These are phyloP conservation scores for Camponotus pennsylvanicus DNA, from an alignment of 1,140 invertebrate genomes.

Conservation along the genomic window DNA sequence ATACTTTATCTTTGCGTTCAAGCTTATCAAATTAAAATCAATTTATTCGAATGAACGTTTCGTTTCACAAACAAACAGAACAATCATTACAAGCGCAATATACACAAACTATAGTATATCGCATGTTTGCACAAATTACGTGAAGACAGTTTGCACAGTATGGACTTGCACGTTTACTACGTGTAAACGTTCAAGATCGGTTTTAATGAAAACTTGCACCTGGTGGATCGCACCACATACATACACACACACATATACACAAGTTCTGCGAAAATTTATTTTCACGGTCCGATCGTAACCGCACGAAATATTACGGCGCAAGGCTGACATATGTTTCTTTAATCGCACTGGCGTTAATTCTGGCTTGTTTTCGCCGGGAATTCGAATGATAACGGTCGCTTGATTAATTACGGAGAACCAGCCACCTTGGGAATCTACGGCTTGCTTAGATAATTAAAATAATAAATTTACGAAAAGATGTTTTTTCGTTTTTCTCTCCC, in stretches of 20 bases:
- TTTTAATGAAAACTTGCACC: slow-evolving; percentile 64
- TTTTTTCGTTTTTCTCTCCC: neutral
- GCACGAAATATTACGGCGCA: slow-evolving; percentile 27
- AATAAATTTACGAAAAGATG: neutral
- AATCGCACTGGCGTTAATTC: slow-evolving; percentile 43
- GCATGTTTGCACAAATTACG: slow-evolving; percentile 24
- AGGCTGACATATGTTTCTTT: slow-evolving; percentile 55
- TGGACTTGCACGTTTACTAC: neutral
- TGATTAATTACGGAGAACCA: slow-evolving; percentile 34
- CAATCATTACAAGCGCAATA: neutral
- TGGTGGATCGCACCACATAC: slow-evolving; percentile 35
- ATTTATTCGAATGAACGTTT: slow-evolving; percentile 2
- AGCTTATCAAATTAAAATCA: neutral
- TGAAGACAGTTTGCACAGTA: neutral
- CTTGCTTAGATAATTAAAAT: slow-evolving; percentile 29
- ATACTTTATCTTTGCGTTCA: neutral
- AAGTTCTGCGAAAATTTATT: slow-evolving; percentile 64
- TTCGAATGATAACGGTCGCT: slow-evolving; percentile 42
- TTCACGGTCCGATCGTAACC: slow-evolving; percentile 40
- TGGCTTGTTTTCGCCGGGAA: slow-evolving; percentile 34
- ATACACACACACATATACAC: neutral
- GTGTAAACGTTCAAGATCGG: neutral
- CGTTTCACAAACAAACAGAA: neutral
- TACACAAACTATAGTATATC: neutral
- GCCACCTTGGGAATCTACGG: neutral